Percentiles rank a stretch among this genome's conserved stretches.
These are phyloP conservation scores for Embidobia sp. DNA, from an alignment of 2,888 invertebrate species.

Conservation along the genomic window DNA sequence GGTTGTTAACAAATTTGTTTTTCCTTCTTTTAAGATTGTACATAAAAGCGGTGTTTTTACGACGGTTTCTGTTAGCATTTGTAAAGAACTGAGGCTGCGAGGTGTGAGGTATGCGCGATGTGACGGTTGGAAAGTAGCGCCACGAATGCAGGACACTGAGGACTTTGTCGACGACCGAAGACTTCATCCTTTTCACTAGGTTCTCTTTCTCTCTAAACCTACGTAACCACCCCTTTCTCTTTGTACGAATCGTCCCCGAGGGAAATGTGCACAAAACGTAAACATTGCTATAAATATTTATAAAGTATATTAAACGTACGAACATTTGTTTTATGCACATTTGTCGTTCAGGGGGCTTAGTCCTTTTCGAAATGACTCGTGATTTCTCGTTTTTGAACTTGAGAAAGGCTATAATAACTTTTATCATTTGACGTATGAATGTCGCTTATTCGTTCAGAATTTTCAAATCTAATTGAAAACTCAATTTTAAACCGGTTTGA, in stretches of 20 bases:
- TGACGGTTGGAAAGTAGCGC: constrained; percentile 16
- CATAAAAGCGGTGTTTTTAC: constrained; percentile 36
- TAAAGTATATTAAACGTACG: background rate
- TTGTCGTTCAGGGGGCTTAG: constrained; percentile 3
- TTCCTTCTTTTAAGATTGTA: constrained; percentile 31
- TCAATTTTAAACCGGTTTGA: constrained; percentile 18
- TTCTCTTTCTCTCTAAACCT: too few species aligned
- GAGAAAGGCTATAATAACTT: constrained; percentile 46
- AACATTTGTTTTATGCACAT: constrained; percentile 1
- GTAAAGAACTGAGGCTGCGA: constrained; percentile 43
- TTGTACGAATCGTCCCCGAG: background rate
- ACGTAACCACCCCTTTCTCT: constrained; percentile 14
- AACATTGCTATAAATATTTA: constrained; percentile 22
- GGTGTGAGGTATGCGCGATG: constrained; percentile 12
- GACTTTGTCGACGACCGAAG: constrained; percentile 22
- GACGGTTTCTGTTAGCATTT: constrained; percentile 50
- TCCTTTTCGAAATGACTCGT: constrained; percentile 7
- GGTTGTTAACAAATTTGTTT: background rate
- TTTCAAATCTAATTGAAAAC: constrained; percentile 14
- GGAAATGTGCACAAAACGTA: constrained; percentile 1
- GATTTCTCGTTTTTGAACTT: constrained; percentile 41
- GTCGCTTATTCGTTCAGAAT: constrained; percentile 28
- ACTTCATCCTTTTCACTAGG: too few species aligned
- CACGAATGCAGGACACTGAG: constrained; percentile 43
- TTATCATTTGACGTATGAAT: constrained; percentile 57